Percentiles rank a stretch among this genome's conserved stretches.
Evolutionary conservation across 2,113 vertebrate species (phyloP).

Genomic region (Catharus bicknelli): DNA sequence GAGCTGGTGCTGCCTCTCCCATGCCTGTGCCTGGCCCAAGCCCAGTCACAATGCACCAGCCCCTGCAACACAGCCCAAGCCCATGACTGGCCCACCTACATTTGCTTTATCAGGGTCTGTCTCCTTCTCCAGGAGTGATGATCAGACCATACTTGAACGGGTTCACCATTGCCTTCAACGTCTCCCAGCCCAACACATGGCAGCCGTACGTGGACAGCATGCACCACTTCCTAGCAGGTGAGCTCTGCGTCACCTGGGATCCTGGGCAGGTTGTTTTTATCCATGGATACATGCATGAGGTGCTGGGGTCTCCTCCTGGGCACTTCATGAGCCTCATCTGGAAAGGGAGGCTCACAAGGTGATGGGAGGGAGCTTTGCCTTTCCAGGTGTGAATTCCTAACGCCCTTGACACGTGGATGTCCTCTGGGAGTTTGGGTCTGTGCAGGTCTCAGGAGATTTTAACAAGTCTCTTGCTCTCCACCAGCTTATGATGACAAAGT

Average conservation of each 20-base stretch:
- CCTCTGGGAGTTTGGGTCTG: neutral
- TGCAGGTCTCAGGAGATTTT: neutral
- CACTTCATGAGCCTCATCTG: neutral
- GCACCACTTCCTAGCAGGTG: slow-evolving; percentile 88
- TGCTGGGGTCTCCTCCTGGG: neutral
- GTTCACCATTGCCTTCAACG: slow-evolving; percentile 87
- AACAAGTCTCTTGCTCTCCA: neutral
- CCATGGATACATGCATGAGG: rapidly evolving
- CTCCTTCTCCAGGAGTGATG: slow-evolving; percentile 87
- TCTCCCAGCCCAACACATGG: slow-evolving; percentile 88
- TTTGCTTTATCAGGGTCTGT: neutral
- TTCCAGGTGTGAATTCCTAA: neutral
- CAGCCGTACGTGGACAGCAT: slow-evolving; percentile 84
- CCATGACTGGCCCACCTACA: neutral
- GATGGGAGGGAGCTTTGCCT: neutral
- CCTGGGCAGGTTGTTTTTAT: rapidly evolving
- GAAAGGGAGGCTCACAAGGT: neutral
- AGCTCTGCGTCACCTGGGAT: slow-evolving; percentile 1
- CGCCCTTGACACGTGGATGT: rapidly evolving
- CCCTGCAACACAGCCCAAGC: neutral
- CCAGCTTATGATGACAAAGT: slow-evolving; percentile 88
- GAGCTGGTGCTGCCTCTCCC: neutral
- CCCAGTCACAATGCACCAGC: rapidly evolving
- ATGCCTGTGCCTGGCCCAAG: rapidly evolving
- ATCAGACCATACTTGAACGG: slow-evolving; percentile 87